These are phyloP conservation scores for Bruchidius siliquastri DNA, from an alignment of 2,888 invertebrate genomes.

Conservation along the genomic window DNA sequence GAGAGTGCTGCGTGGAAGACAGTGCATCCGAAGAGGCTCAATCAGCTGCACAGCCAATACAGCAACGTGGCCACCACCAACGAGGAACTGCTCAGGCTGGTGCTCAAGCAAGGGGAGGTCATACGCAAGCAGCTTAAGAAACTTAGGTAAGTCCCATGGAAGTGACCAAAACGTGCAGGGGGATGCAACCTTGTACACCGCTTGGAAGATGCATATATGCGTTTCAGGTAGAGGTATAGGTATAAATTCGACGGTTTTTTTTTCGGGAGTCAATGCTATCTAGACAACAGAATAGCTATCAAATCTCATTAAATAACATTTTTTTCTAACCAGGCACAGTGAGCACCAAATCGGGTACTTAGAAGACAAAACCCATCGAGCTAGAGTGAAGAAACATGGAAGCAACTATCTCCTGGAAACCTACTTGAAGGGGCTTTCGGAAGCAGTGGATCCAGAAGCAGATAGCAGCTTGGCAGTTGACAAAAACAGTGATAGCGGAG, in stretches of 20 bases:
- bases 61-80: constrained; percentile 35
- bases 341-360: constrained; percentile 75
- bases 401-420: constrained; percentile 76
- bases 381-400: constrained; percentile 68
- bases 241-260: too few species aligned
- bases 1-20: constrained; percentile 45
- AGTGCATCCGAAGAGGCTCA: constrained; percentile 46
- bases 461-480: constrained; percentile 50
- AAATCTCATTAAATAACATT: too few species aligned
- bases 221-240: too few species aligned
- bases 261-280: too few species aligned
- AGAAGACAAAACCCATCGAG: constrained; percentile 72
- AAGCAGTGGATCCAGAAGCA: constrained; percentile 44
- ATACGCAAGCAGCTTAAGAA: constrained; percentile 50
- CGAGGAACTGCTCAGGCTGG: constrained; percentile 53
- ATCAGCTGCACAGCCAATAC: constrained; percentile 43
- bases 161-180: too few species aligned
- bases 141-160: constrained; percentile 37
- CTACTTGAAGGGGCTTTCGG: constrained; percentile 59
- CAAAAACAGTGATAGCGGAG: constrained; percentile 67
- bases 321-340: constrained; percentile 36
- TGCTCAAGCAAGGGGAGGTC: constrained; percentile 58
- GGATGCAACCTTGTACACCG: too few species aligned
- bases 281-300: too few species aligned
- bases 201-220: too few species aligned